A percentile compares a stretch with the other conserved stretches of the same genome.
Evolutionary conservation across 1,140 invertebrate genomes (phyloP).

Genomic region (Colletes gigas): DNA sequence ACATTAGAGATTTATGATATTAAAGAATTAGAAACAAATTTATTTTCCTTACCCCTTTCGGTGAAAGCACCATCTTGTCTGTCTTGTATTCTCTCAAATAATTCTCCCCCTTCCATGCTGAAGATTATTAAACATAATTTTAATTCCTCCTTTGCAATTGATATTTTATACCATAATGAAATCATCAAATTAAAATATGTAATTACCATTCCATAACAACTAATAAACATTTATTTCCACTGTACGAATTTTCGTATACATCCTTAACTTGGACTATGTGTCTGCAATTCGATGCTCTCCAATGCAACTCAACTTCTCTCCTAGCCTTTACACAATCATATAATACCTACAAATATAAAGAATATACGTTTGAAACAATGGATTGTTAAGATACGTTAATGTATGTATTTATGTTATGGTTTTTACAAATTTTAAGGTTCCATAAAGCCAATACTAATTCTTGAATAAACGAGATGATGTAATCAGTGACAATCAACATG

Average conservation of each 20-base stretch:
- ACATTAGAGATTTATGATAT: slow-evolving; percentile 7
- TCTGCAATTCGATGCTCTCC: slow-evolving; percentile 92
- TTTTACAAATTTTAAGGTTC: not conserved
- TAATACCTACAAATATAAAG: slow-evolving; percentile 86
- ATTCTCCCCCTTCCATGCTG: slow-evolving; percentile 97
- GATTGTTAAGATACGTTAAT: too few species aligned
- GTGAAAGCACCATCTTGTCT: slow-evolving; percentile 96
- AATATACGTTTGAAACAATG: not conserved
- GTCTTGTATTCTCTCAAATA: slow-evolving; percentile 98
- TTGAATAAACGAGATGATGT: slow-evolving; percentile 19
- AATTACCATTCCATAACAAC: slow-evolving; percentile 98
- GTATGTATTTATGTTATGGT: not conserved
- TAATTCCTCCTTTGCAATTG: not conserved
- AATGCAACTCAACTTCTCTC: slow-evolving; percentile 97
- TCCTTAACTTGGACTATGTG: slow-evolving; percentile 95
- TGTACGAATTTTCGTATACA: slow-evolving; percentile 98
- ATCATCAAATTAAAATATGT: not conserved
- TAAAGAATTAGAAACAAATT: slow-evolving; percentile 5
- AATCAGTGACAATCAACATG: slow-evolving; percentile 13
- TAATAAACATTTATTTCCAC: slow-evolving; percentile 93
- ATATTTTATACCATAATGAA: not conserved
- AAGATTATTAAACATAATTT: slow-evolving; percentile 30
- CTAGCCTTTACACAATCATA: slow-evolving; percentile 95
- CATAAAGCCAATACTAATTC: not conserved
- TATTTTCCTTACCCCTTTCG: slow-evolving; percentile 88